Percentiles rank a stretch among this genome's conserved stretches.
phyloP scores from a whole-genome alignment of 2,113 vertebrate genomes.

The Oryctolagus cuniculus region DNA sequence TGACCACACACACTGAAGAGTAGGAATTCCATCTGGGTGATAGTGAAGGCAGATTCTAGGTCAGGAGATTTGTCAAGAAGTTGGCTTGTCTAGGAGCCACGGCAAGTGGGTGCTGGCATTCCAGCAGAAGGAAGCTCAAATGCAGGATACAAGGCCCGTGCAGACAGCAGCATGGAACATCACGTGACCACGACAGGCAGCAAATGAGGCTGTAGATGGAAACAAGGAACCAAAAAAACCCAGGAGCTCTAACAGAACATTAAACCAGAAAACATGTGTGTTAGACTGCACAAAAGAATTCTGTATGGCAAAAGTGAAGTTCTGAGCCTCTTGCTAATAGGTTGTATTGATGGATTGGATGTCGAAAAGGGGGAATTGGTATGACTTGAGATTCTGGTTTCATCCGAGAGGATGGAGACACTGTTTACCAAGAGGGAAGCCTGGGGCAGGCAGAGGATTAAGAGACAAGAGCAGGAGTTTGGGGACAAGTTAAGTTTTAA shows the following conservation, averaged over 20 bases:
- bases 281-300: background rate
- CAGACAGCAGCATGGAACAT: background rate
- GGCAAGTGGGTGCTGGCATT: background rate
- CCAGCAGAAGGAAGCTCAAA: background rate
- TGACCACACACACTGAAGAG: background rate
- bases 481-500: background rate
- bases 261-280: too few relatives aligned
- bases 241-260: background rate
- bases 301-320: background rate
- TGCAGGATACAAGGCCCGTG: background rate
- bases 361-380: background rate
- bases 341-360: background rate
- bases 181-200: background rate
- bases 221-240: background rate
- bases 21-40: background rate
- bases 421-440: background rate
- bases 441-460: too few relatives aligned
- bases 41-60: background rate
- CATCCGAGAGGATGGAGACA: background rate
- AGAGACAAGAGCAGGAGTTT: background rate
- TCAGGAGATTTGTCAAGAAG: too few relatives aligned
- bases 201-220: background rate
- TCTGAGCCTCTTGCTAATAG: background rate
- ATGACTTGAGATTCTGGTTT: background rate
- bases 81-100: background rate